phyloP scores from a whole-genome alignment of 2,113 vertebrate species.

The Hypomesus transpacificus region DNA sequence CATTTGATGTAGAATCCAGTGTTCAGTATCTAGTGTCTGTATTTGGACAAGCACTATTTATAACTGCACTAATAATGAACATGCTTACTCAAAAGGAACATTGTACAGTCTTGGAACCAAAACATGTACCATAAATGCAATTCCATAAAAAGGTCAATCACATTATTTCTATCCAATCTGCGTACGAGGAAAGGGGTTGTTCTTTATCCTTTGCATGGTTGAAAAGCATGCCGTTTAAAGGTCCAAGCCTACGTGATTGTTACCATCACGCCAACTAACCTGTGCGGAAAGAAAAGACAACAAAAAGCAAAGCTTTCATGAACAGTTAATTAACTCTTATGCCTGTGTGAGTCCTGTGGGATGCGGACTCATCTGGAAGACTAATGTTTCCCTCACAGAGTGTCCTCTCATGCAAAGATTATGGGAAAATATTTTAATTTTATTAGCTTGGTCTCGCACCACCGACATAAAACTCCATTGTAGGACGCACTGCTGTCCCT shows the following conservation, averaged over 20 bases:
- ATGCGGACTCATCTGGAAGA: slow-evolving; percentile 5
- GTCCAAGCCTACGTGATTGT: not conserved
- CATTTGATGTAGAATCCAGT: no score
- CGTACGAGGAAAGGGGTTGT: no score
- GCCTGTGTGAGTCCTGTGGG: not conserved
- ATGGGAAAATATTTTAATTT: not conserved
- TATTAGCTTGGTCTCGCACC: not conserved
- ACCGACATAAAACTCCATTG: not conserved
- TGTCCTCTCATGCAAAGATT: not conserved
- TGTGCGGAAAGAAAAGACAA: not conserved
- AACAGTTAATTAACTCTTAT: not conserved
- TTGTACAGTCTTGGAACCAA: no score
- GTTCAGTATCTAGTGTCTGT: no score
- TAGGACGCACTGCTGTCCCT: not conserved
- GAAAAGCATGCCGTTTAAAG: not conserved
- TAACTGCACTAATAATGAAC: no score
- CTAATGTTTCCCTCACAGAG: slow-evolving; percentile 8
- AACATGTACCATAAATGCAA: no score
- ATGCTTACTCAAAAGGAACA: no score
- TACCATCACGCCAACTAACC: not conserved
- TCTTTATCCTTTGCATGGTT: no score
- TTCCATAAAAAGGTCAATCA: no score
- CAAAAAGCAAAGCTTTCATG: not conserved
- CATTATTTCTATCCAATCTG: no score
- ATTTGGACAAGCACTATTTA: no score